Evolutionary conservation across 2,113 vertebrate genomes (phyloP).

Genomic region (Megaptera novaeangliae): DNA sequence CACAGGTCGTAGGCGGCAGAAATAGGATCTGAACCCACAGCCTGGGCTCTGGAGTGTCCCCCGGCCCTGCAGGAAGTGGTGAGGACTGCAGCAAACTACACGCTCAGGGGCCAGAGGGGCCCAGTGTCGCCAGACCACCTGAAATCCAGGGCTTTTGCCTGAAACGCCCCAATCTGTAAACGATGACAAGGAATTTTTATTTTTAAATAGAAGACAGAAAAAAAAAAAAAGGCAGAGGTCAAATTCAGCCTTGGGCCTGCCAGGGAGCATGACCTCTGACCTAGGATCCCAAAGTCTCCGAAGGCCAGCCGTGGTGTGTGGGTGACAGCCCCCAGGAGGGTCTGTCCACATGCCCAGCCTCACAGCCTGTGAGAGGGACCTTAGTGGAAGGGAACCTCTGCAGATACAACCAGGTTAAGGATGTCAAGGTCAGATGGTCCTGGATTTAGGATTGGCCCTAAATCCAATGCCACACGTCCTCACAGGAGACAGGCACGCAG

Average conservation of each 20-base stretch:
- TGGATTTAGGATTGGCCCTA: not conserved
- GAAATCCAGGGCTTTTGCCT: not conserved
- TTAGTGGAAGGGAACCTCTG: not conserved
- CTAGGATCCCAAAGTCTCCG: not conserved
- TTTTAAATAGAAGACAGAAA: not conserved
- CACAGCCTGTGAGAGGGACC: not conserved
- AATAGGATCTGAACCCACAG: not conserved
- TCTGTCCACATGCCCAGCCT: not conserved
- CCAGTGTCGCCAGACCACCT: accelerated
- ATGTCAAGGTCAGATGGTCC: not conserved
- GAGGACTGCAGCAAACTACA: not conserved
- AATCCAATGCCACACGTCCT: not conserved
- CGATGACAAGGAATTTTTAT: not conserved
- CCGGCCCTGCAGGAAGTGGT: accelerated
- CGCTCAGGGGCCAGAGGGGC: not conserved
- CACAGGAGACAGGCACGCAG: not conserved
- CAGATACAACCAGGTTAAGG: not conserved
- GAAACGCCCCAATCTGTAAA: not conserved
- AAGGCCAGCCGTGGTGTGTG: not conserved
- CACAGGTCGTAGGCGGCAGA: not conserved
- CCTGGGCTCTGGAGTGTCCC: not conserved
- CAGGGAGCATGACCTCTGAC: not conserved
- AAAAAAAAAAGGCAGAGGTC: not conserved
- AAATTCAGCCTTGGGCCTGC: not conserved
- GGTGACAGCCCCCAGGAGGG: not conserved